Base-by-base conservation (phyloP, 1,140 invertebrate species). In the Pemphigus obesinymphae region DNA sequence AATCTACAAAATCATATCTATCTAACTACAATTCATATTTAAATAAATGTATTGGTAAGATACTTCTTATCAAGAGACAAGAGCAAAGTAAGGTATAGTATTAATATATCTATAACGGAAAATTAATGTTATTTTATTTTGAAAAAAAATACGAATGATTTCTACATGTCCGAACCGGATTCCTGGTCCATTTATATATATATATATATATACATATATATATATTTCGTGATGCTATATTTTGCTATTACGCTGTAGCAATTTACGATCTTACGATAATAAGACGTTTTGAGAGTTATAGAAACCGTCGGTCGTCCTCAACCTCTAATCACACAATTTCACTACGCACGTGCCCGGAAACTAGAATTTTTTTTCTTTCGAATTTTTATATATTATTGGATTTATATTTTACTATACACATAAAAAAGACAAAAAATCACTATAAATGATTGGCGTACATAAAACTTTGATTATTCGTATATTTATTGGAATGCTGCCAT, bases 321-420 rank as follows among this genome's bases (percentile, higher is more conserved):
- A 72, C 80, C 55, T 37, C 40, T 82, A 82, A 73, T 76, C 58
- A 83, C 43, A 82, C 68, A 83, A 58, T 82, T 82, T 82, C 80
- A 83, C 80, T 82, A 70, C 58, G 78, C 40, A 68, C 82, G 83
- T 75, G 83, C 43, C 68, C 61, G 76, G 45, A 55, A 75, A 34
- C 66, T 58, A 37, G 61, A 68, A 70, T 81, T 53, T 31, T 83
- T n/a, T 58, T 81, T 81, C 4, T 45, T 37, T 48, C 40, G 40
- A 15, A n/a, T 26, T 82, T 48, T 34, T 53, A 37, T 31, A 66
- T n/a, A 43, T 37, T 40, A 37, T 26, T 37, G 37, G 11, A n/a
- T n/a, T n/a, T n/a, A n/a, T n/a, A n/a, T n/a, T n/a, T n/a, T n/a
- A n/a, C n/a, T n/a, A n/a, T n/a, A n/a, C n/a, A n/a, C n/a, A n/a